Base-by-base conservation (phyloP, 2,888 invertebrate species). In the Megalurothrips usitatus region DNA sequence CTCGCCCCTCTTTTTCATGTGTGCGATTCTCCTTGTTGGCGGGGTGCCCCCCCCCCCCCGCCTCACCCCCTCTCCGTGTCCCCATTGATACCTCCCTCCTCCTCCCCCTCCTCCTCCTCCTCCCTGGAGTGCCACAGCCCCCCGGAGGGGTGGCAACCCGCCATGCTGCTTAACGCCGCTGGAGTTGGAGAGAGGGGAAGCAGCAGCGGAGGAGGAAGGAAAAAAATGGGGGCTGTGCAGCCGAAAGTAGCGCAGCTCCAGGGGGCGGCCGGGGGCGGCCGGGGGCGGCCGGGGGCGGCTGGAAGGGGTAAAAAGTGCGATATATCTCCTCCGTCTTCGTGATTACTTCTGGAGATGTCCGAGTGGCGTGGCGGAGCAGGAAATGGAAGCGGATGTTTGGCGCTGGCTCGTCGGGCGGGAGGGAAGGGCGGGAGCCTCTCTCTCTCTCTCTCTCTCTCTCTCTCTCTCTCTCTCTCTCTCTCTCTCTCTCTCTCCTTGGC, bases 261-360 rank as follows among this genome's bases (percentile, higher is more conserved):
- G 23, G 68, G 68, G 68, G 23, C 1, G 26, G 11, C 12, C 1
- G 23, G n/a, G 6, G 23, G n/a, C 23, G 26, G 26, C 23, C 23
- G 1, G 68, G 68, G 0, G n/a, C 23, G 68, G 68, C 68, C 11
- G 68, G 11, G n/a, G 68, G 68, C 11, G 23, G 26, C 11, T 75
- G 68, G 26, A 75, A 75, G 26, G 23, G 23, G 26, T 26, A 75
- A 26, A 75, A 23, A 26, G 68, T 75, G 68, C 68, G 68, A 75
- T 75, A 75, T 75, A 75, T 75, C 68, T 75, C 26, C 17, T 58
- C 68, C 23, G 68, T 23, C 68, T 23, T 12, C 68, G 68, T 75
- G 68, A 75, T 75, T 75, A 75, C 68, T 75, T 75, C 68, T 26
- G 23, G 68, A 75, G 68, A 75, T 75, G 68, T 75, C 68, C 23